Evolutionary conservation across 2,888 invertebrate genomes (phyloP).

Genomic region (Pyrrhosoma nymphula): DNA sequence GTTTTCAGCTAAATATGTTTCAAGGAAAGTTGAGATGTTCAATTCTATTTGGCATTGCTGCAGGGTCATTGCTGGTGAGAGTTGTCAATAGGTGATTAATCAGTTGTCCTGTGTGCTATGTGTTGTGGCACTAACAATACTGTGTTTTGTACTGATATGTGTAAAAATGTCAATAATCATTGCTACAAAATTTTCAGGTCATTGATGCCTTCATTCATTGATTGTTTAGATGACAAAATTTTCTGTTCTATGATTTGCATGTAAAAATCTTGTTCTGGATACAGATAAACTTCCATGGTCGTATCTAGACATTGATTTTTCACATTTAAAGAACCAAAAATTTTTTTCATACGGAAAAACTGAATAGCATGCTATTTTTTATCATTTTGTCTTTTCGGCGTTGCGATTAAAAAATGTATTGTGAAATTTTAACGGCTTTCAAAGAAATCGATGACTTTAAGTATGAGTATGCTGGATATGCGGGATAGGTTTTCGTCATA

Average conservation of each 20-base stretch:
- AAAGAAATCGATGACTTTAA: no score
- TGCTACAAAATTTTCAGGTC: not conserved
- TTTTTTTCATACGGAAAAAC: no score
- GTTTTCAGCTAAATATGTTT: conserved; percentile 46
- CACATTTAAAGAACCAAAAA: not conserved
- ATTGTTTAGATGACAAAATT: no score
- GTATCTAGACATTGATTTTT: not conserved
- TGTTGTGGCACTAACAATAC: not conserved
- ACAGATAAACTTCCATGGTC: not conserved
- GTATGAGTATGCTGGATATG: no score
- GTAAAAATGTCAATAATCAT: not conserved
- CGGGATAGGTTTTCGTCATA: no score
- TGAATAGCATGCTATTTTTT: no score
- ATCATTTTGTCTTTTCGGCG: no score
- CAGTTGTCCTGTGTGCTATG: not conserved
- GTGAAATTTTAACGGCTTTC: no score
- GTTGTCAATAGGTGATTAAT: conserved; percentile 13
- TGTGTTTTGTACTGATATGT: not conserved
- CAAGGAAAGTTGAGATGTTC: conserved; percentile 14
- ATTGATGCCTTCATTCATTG: no score
- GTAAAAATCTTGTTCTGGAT: not conserved
- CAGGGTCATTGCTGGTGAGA: conserved; percentile 36
- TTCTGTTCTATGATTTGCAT: not conserved
- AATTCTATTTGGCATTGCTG: conserved; percentile 50
- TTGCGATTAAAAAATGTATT: no score